These are phyloP conservation scores for Sylvicola cinctus DNA, from an alignment of 2,888 invertebrate species.

Conservation along the genomic window DNA sequence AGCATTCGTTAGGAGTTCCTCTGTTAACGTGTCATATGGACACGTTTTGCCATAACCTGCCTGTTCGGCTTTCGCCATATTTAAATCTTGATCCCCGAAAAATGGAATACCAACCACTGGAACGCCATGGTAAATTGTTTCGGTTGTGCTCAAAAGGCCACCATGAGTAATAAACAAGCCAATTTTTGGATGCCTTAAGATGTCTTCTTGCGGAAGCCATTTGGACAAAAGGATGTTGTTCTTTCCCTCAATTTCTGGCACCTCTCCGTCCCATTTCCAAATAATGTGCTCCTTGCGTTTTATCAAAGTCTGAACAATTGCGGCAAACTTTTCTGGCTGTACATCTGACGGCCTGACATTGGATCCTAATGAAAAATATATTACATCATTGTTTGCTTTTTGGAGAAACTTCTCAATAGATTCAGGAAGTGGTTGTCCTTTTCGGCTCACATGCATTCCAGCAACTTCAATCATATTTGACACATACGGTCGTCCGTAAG, in stretches of 20 bases:
- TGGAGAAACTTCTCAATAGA: background rate
- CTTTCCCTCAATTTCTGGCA: background rate
- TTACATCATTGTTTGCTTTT: background rate
- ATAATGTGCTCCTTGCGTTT: slow-evolving; percentile 23
- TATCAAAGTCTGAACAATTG: no score
- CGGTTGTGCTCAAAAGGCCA: slow-evolving; percentile 26
- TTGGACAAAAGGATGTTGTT: slow-evolving; percentile 17
- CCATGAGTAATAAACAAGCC: slow-evolving; percentile 31
- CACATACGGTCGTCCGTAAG: slow-evolving; percentile 17
- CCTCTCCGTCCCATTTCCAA: slow-evolving; percentile 8
- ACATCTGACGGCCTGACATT: slow-evolving; percentile 3
- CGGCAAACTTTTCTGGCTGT: background rate
- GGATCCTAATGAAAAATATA: slow-evolving; percentile 2
- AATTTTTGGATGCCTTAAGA: slow-evolving; percentile 26
- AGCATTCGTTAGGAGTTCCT: background rate
- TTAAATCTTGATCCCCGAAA: slow-evolving; percentile 5
- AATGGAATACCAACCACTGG: slow-evolving; percentile 4
- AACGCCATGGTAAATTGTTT: slow-evolving; percentile 1
- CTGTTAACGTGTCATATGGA: slow-evolving; percentile 1
- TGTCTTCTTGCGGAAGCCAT: slow-evolving; percentile 23
- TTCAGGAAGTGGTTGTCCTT: slow-evolving; percentile 17
- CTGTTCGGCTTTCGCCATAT: slow-evolving; percentile 2
- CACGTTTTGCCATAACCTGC: slow-evolving; percentile 1
- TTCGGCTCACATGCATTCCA: slow-evolving; percentile 20
- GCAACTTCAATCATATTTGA: slow-evolving; percentile 20